Base-by-base conservation (phyloP, 2,797 vertebrate genomes). In the Muscicapa comitata region DNA sequence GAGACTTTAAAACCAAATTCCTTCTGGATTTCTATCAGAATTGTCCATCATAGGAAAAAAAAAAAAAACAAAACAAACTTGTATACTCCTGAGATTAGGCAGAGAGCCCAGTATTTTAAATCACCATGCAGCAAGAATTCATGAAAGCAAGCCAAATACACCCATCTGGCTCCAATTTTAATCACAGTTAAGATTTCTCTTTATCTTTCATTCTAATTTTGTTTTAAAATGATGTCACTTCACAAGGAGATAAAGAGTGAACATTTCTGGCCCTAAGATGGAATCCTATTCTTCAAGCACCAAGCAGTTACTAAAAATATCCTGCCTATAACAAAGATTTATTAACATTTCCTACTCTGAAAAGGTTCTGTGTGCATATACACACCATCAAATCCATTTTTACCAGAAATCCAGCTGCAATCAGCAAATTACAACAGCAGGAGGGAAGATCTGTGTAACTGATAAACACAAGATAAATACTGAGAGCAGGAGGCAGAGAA, bases 81-180 rank as follows among this genome's bases (percentile, higher is more conserved):
- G 37, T 13, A 1, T 72, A 21, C 53, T 79, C n/a, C 29, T 57
- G 51, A 10, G 21, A 61, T 66, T 47, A 53, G 80, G n/a, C 19
- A 53, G 53, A 35, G 38, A 73, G 43, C 26, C 66, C 37, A 76
- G 31, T 17, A 40, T 68, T 91, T 94, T 81, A 90, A 94, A 66
- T 79, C 79, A 86, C 58, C 33, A 3, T 71, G 54, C 42, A 72
- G 62, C 18, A 74, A 25, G 59, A 82, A 42, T 80, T 80, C 63
- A 84, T 90, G 90, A 91, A 94, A 93, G 45, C 31, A 43, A 61
- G 82, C 38, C 89, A 95, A 94, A 94, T 59, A 57, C 43, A 83
- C 75, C 82, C 92, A 90, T 94, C 73, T 94, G 90, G 63, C 82
- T 95, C 61, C 43, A 78, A 29, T 91, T 96, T 86, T 84, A 94